A percentile compares a stretch with the other conserved stretches of the same genome.
These are phyloP conservation scores for Stichodactyla mertensii DNA, from an alignment of 64 coral and sea anemone species.

Conservation along the genomic window DNA sequence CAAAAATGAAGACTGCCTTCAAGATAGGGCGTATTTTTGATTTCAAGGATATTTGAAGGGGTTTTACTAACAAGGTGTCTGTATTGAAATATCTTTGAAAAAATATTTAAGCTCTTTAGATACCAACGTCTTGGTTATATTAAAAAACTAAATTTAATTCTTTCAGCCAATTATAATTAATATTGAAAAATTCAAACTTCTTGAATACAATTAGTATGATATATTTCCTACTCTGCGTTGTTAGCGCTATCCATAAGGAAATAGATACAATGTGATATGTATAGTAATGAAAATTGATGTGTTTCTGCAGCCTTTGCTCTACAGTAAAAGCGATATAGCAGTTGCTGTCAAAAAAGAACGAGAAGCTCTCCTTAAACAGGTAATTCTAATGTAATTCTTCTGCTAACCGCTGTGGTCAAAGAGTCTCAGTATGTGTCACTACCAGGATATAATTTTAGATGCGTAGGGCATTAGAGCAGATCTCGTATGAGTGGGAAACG, in stretches of 20 bases:
- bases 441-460: neutral
- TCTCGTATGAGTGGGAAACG: no score
- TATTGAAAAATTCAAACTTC: neutral
- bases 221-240: neutral
- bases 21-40: neutral
- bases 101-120: neutral
- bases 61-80: neutral
- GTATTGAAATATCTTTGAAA: neutral
- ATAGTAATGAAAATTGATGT: neutral
- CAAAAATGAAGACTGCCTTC: neutral
- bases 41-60: neutral
- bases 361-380: constrained; percentile 74
- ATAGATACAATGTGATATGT: neutral
- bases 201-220: neutral
- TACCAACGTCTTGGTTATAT: neutral
- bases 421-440: neutral
- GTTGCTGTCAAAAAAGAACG: constrained; percentile 67
- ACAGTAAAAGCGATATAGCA: constrained; percentile 70
- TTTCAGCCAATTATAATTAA: neutral
- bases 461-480: no score
- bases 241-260: neutral
- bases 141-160: no score
- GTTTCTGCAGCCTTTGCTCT: constrained; percentile 48
- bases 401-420: neutral
- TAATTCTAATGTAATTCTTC: neutral